A percentile compares a stretch with the other conserved stretches of the same genome.
Conservation (phyloP, 1,140 invertebrate species). For the Zaprionus vittiger region DNA sequence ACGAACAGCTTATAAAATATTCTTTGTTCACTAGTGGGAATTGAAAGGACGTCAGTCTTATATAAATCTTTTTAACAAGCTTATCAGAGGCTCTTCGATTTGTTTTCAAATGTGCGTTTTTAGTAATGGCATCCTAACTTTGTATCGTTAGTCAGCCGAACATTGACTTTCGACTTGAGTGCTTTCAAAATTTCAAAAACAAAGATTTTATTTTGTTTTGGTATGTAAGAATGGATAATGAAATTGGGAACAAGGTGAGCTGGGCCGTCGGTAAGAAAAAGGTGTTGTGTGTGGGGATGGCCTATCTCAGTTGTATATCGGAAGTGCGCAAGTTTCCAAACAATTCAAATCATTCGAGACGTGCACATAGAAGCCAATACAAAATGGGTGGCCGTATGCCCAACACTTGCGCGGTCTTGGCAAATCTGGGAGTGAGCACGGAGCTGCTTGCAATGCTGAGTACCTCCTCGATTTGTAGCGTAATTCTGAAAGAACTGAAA, state of each 20-base stretch:
- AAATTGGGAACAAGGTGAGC: slow-evolving; percentile 2
- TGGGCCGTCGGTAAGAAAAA: slow-evolving; percentile 40
- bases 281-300: slow-evolving; percentile 84
- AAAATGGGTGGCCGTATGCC: slow-evolving; percentile 89
- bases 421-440: slow-evolving; percentile 85
- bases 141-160: background rate
- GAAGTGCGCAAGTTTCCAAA: slow-evolving; percentile 84
- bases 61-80: too few species aligned
- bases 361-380: slow-evolving; percentile 86
- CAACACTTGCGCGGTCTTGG: slow-evolving; percentile 88
- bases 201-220: background rate
- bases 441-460: slow-evolving; percentile 87
- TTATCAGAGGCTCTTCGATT: too few species aligned
- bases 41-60: too few species aligned
- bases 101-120: too few species aligned
- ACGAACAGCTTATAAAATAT: too few species aligned
- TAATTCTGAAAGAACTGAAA: slow-evolving; percentile 86
- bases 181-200: background rate
- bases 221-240: background rate
- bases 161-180: background rate
- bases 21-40: too few species aligned
- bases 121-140: background rate
- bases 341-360: slow-evolving; percentile 83
- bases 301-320: slow-evolving; percentile 85
- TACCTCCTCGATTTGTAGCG: slow-evolving; percentile 79